Evolutionary conservation across 2,797 vertebrate genomes (phyloP).

Genomic region (Sebastes nivosus): DNA sequence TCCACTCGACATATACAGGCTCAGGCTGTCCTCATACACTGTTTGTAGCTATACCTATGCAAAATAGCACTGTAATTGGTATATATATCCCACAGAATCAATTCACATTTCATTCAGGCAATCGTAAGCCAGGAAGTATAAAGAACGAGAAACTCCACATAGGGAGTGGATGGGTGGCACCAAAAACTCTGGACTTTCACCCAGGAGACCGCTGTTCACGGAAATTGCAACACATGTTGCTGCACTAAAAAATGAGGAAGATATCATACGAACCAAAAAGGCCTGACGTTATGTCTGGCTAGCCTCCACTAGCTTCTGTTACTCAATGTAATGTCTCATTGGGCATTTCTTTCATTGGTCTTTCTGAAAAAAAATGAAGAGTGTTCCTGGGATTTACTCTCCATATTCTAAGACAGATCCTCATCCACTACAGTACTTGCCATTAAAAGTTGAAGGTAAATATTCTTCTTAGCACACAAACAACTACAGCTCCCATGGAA

Average conservation of each 20-base stretch:
- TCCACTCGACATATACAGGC: neutral
- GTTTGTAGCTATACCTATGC: too few species aligned
- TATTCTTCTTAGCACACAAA: neutral
- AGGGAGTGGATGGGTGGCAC: too few species aligned
- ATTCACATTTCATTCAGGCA: too few species aligned
- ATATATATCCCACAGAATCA: too few species aligned
- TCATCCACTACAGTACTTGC: neutral
- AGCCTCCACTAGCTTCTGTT: neutral
- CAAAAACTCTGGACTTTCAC: too few species aligned
- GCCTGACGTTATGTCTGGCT: neutral
- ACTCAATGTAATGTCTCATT: neutral
- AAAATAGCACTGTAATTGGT: too few species aligned
- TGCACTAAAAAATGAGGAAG: neutral
- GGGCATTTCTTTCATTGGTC: neutral
- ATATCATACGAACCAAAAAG: neutral
- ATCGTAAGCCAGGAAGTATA: too few species aligned
- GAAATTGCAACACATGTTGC: neutral
- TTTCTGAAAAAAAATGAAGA: neutral
- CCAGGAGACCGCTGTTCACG: too few species aligned
- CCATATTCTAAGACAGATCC: neutral
- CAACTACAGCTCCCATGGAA: neutral
- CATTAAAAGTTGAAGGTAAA: neutral
- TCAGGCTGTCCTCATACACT: too few species aligned
- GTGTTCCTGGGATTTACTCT: neutral
- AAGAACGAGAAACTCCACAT: too few species aligned